Evolutionary conservation across 1,140 invertebrate species (phyloP), one percentile per base, ranked within the genome.

Genomic region (Chrysomallon squamiferum): DNA sequence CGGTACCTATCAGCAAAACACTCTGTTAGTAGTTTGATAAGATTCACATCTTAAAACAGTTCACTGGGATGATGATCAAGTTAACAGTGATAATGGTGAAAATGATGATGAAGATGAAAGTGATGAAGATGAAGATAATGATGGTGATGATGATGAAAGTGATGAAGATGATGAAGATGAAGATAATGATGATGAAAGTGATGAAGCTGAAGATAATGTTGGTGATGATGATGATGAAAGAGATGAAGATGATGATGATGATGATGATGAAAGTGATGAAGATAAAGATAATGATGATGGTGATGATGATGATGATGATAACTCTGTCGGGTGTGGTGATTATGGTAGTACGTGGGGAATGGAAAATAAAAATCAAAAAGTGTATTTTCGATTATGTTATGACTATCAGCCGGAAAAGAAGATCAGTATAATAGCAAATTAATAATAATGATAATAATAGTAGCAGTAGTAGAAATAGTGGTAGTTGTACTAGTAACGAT

Each of bases 1-100:
- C 73, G 2, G 64, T 38, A 54, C 72, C 75, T 77, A 60, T 47
- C n/a, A 22, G 45, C n/a, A 3, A 47, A 18, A n/a, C n/a, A n/a
- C n/a, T n/a, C n/a, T n/a, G n/a, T n/a, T n/a, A n/a, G n/a, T n/a
- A n/a, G n/a, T n/a, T n/a, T n/a, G n/a, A n/a, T n/a, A n/a, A n/a
- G n/a, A n/a, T n/a, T n/a, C n/a, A n/a, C n/a, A n/a, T n/a, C n/a
- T n/a, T n/a, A n/a, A n/a, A n/a, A n/a, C n/a, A n/a, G n/a, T n/a
- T n/a, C n/a, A n/a, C n/a, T n/a, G n/a, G n/a, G n/a, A n/a, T n/a
- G n/a, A n/a, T n/a, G n/a, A n/a, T n/a, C n/a, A n/a, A n/a, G n/a
- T n/a, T n/a, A n/a, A n/a, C n/a, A n/a, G n/a, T n/a, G n/a, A n/a
- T n/a, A n/a, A n/a, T n/a, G 49, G 7, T n/a, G 49, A 25, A 25